Base-by-base conservation (phyloP, 2,888 invertebrate genomes). In the Pollenia angustigena region DNA sequence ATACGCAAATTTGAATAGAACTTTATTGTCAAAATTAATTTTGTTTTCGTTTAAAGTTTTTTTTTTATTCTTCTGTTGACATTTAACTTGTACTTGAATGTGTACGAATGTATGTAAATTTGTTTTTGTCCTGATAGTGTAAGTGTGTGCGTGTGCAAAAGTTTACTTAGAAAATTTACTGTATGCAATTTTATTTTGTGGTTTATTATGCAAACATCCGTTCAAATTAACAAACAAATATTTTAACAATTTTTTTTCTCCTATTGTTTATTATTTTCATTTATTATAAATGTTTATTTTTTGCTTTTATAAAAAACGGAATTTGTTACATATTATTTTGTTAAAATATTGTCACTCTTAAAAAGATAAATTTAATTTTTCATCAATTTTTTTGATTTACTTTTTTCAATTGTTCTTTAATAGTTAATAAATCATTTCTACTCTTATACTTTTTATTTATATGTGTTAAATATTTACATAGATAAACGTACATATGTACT, bases 1-100 rank as follows among this genome's bases (percentile, higher is more conserved):
- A 18, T 46, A 72, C 48, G 44, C 76, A 81, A 75, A 78, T 68
- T 76, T 44, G 40, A 81, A 78, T 74, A 78, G 72, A 84, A 81
- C 68, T 87, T 87, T 87, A 81, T 87, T 87, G 86, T 87, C 84
- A 84, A 81, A 87, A 87, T 87, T 87, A 87, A 87, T 87, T 87
- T 87, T 76, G 76, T 78, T 81, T 83, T 76, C 76, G 81, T 87
- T 87, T 48, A 83, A 75, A 60, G 16, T 82, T 75, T 44, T 71
- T 50, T 62, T 66, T 76, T 46, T 52, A 11, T 52, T 60, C 16
- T 40, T 48, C 2, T 78, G 72, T 85, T 85, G 71, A 76, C 71
- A 81, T 85, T 85, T 64, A 66, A 48, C 23, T 68, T 83, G 56
- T 48, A 52, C n/a, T 12, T 58, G 14, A 44, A 23, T 52, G n/a